These are phyloP conservation scores for Timandra comae DNA, from an alignment of 2,888 invertebrate species.

Conservation along the genomic window DNA sequence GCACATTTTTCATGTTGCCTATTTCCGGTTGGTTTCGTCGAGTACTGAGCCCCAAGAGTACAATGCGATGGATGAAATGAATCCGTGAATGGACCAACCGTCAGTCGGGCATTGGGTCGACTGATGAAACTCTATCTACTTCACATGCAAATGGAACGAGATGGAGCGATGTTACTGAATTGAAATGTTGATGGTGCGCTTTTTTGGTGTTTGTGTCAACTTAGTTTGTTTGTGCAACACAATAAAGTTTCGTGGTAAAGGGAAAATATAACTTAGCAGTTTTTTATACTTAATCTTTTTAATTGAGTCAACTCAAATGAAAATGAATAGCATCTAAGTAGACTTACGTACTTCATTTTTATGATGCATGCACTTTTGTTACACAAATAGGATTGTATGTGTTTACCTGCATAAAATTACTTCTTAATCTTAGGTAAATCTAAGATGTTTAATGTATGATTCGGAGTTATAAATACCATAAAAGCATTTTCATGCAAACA, in stretches of 20 bases:
- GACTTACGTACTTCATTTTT: too few species aligned
- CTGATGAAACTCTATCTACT: background rate
- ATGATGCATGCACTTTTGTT: too few species aligned
- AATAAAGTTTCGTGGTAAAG: too few species aligned
- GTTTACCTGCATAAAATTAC: too few species aligned
- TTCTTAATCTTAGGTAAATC: too few species aligned
- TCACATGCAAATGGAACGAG: slow-evolving; percentile 1
- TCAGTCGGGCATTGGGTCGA: background rate
- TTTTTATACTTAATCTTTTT: too few species aligned
- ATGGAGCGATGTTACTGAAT: slow-evolving; percentile 3
- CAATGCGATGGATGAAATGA: slow-evolving; percentile 1
- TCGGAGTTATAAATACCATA: slow-evolving; percentile 8
- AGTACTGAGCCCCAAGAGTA: background rate
- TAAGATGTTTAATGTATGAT: slow-evolving; percentile 6
- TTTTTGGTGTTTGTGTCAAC: background rate
- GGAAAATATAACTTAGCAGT: too few species aligned
- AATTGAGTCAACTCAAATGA: too few species aligned
- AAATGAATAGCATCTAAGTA: too few species aligned
- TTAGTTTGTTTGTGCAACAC: too few species aligned
- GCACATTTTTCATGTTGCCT: slow-evolving; percentile 1
- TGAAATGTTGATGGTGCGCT: background rate
- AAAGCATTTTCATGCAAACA: slow-evolving; percentile 2
- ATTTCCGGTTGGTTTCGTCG: background rate
- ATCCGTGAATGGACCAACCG: background rate
- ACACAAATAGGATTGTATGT: too few species aligned